Percentiles rank a stretch among this genome's conserved stretches.
Conservation (phyloP, 2,797 vertebrate species). For the Neosilurus hyrtlii region DNA sequence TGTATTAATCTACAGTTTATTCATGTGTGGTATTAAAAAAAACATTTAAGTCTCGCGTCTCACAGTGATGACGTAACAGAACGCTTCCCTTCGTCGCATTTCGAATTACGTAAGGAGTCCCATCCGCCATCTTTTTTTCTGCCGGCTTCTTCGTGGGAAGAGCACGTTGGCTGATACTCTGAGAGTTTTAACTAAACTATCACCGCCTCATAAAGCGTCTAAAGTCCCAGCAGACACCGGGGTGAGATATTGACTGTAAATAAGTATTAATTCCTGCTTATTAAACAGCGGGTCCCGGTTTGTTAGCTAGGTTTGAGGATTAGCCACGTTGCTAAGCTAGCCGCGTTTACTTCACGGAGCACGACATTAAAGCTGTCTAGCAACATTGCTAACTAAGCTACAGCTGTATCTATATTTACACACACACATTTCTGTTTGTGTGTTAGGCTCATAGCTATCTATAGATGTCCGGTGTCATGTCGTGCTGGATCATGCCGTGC, state of each 20-base stretch:
- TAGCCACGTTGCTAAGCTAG: constrained; percentile 11
- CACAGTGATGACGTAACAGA: neutral
- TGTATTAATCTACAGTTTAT: no score
- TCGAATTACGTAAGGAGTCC: neutral
- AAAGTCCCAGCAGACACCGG: constrained; percentile 4
- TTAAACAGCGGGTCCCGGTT: neutral
- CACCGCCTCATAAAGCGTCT: neutral
- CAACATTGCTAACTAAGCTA: neutral
- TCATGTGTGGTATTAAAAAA: neutral
- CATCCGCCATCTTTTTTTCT: constrained; percentile 11
- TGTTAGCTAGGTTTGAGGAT: neutral
- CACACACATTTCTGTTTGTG: no score
- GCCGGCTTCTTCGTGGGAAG: constrained; percentile 11
- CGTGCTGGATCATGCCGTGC: neutral
- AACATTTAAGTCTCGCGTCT: neutral
- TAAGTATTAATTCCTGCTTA: neutral
- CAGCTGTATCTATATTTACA: no score
- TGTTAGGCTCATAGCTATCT: neutral
- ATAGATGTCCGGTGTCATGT: neutral
- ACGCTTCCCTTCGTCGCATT: neutral
- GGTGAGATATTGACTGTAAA: neutral
- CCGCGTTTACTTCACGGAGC: neutral
- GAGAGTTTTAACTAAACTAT: neutral
- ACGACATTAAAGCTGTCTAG: neutral
- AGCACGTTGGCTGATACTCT: constrained; percentile 23